A percentile compares a stretch with the other conserved stretches of the same genome.
Conservation (phyloP, 1,140 invertebrate genomes). For the Drosophila sucinea region DNA sequence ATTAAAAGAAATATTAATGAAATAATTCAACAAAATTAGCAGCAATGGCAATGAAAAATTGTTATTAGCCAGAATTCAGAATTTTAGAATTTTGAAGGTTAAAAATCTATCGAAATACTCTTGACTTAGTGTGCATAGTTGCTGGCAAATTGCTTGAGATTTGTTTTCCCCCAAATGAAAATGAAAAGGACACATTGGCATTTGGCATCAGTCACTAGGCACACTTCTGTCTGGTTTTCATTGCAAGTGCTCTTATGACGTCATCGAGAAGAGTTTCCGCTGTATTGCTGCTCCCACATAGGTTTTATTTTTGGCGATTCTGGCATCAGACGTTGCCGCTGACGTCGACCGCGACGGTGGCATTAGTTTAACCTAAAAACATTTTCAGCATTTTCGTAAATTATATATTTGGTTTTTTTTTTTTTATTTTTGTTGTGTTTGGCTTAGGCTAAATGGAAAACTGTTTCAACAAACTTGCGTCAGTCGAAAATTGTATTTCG, state of each 20-base stretch:
- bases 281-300: constrained; percentile 45
- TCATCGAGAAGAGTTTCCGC: constrained; percentile 60
- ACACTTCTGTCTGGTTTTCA: constrained; percentile 59
- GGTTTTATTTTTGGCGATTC: constrained; percentile 73
- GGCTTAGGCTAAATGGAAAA: constrained; percentile 80
- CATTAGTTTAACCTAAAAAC: constrained; percentile 71
- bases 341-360: constrained; percentile 34
- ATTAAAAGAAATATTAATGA: constrained; percentile 18
- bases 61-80: constrained; percentile 4
- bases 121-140: constrained; percentile 31
- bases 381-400: constrained; percentile 70
- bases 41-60: background rate
- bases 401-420: constrained; percentile 47
- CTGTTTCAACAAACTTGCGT: constrained; percentile 76
- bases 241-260: constrained; percentile 44
- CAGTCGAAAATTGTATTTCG: constrained; percentile 74
- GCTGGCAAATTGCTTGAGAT: constrained; percentile 59
- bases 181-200: constrained; percentile 49
- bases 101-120: constrained; percentile 21
- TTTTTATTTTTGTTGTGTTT: constrained; percentile 15
- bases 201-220: constrained; percentile 48
- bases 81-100: constrained; percentile 21
- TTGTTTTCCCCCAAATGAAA: constrained; percentile 41
- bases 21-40: constrained; percentile 9
- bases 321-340: constrained; percentile 55